Conservation (phyloP, 2,113 vertebrate genomes). For the Albula goreensis region DNA sequence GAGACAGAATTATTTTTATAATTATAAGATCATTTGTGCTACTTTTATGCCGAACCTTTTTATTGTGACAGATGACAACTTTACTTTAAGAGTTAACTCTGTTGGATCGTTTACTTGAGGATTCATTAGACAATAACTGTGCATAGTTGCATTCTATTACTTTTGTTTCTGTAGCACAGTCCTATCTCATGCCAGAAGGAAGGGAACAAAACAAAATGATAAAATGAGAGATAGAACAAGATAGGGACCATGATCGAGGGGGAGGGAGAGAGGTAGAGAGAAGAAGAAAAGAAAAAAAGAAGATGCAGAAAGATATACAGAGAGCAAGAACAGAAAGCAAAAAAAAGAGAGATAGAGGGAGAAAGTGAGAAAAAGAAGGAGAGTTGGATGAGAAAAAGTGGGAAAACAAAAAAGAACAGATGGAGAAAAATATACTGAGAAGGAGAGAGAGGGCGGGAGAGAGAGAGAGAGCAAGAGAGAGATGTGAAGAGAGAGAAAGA, state of each 20-base stretch:
- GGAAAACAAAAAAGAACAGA: background rate
- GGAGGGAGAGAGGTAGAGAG: too few species aligned
- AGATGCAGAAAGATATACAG: background rate
- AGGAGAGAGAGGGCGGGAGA: background rate
- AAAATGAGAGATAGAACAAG: conserved; percentile 26
- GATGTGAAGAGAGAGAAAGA: conserved; percentile 11
- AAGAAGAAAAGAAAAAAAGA: background rate
- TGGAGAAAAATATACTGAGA: background rate
- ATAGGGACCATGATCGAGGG: background rate
- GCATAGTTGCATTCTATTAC: too few species aligned
- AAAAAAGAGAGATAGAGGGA: conserved; percentile 17
- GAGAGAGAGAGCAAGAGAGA: background rate
- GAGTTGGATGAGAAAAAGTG: background rate
- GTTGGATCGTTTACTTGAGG: too few species aligned
- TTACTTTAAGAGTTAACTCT: too few species aligned
- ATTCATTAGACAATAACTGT: too few species aligned
- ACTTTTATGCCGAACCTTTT: too few species aligned
- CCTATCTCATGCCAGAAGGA: background rate
- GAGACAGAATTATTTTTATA: too few species aligned
- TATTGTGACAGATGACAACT: too few species aligned
- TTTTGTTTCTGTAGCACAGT: too few species aligned
- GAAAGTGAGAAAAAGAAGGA: conserved; percentile 2
- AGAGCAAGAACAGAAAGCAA: background rate
- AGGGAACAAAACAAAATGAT: background rate
- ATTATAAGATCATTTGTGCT: too few species aligned